These are phyloP conservation scores for Premnoplex brunnescens DNA, from an alignment of 2,797 vertebrate species.

Conservation along the genomic window DNA sequence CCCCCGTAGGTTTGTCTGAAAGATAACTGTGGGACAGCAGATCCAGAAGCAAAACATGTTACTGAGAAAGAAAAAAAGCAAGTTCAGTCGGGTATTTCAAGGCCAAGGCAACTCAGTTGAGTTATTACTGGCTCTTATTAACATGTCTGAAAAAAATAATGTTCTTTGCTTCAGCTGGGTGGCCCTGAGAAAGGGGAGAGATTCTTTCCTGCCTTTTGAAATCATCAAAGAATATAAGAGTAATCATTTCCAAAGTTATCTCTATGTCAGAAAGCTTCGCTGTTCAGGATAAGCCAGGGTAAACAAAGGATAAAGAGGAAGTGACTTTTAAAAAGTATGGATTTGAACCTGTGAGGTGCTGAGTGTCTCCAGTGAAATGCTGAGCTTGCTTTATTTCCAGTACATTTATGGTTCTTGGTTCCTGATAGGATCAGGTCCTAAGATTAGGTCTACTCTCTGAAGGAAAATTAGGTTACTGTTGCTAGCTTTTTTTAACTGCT, in stretches of 20 bases:
- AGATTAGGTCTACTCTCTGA: neutral
- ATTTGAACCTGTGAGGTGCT: slow-evolving; percentile 41
- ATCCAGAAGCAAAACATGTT: neutral
- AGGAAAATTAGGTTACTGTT: slow-evolving; percentile 18
- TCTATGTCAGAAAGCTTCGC: slow-evolving; percentile 27
- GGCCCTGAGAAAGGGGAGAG: slow-evolving; percentile 49
- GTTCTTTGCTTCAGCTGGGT: slow-evolving; percentile 25
- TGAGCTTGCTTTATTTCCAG: slow-evolving; percentile 19
- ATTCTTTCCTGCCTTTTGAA: slow-evolving; percentile 70
- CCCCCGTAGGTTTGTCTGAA: neutral
- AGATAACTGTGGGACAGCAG: neutral
- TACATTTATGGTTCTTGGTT: neutral
- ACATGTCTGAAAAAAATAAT: slow-evolving; percentile 35
- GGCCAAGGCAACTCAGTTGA: slow-evolving; percentile 47
- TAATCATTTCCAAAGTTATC: slow-evolving; percentile 61
- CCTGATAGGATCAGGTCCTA: neutral
- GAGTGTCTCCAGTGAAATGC: slow-evolving; percentile 8
- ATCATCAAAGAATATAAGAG: slow-evolving; percentile 58
- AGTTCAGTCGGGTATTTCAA: slow-evolving; percentile 48
- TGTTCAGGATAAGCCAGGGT: slow-evolving; percentile 64
- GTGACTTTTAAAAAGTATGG: slow-evolving; percentile 42
- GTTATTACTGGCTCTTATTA: slow-evolving; percentile 69
- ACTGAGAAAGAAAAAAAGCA: slow-evolving; percentile 41
- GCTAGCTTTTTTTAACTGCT: neutral
- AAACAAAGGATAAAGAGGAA: slow-evolving; percentile 66